Percentiles rank a stretch among this genome's conserved stretches.
These are phyloP conservation scores for Sebastes umbrosus DNA, from an alignment of 2,797 vertebrate genomes.

Conservation along the genomic window DNA sequence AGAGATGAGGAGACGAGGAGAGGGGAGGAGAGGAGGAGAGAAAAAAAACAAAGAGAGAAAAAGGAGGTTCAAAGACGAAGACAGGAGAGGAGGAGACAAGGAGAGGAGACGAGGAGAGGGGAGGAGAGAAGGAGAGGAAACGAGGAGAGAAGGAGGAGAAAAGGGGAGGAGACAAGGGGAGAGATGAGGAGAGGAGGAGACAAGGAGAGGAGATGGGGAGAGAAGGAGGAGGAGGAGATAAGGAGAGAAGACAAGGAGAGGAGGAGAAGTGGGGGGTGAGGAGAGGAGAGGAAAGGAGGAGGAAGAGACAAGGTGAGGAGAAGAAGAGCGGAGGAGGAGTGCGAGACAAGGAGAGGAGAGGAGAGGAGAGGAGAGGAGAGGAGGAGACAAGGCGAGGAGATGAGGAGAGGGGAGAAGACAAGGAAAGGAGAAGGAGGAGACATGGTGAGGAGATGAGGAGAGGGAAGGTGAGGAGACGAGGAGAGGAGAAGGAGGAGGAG, in stretches of 20 bases:
- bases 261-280: too few relatives aligned
- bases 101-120: too few relatives aligned
- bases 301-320: not conserved
- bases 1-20: too few relatives aligned
- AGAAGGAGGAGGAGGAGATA: not conserved
- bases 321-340: not conserved
- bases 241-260: not conserved
- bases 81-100: too few relatives aligned
- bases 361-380: not conserved
- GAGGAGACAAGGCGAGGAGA: not conserved
- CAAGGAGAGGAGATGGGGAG: too few relatives aligned
- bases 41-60: not conserved
- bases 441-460: not conserved
- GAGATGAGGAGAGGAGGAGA: too few relatives aligned
- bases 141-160: too few relatives aligned
- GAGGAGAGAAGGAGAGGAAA: not conserved
- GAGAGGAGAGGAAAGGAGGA: not conserved
- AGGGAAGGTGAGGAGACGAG: not conserved
- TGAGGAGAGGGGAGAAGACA: not conserved
- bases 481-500: not conserved
- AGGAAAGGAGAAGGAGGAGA: not conserved
- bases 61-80: too few relatives aligned
- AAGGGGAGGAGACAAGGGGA: too few relatives aligned
- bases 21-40: too few relatives aligned
- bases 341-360: not conserved